Evolutionary conservation across 2,113 vertebrate species (phyloP), one percentile per base, ranked within the genome.

Genomic region (Gopherus flavomarginatus): DNA sequence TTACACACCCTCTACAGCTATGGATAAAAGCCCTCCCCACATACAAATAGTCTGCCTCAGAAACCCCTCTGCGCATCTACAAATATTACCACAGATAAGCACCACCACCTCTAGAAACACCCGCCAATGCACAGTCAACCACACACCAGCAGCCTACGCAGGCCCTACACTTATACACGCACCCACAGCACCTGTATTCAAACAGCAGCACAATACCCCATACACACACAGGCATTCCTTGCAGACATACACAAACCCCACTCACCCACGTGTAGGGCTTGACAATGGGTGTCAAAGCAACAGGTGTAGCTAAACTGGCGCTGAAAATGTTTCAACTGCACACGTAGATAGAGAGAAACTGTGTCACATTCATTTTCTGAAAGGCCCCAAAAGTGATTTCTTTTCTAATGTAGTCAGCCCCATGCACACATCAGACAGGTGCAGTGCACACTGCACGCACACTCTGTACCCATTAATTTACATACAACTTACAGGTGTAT

Each of bases 341-440:
- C 62, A 35, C 8, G 14, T 65, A 35, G 31, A 17, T 19, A 72
- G n/a, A 72, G 65, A 38, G 16, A 38, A 22, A 72, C n/a, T 9
- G 62, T n/a, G 17, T 22, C 35, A 17, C 62, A 10, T 69, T n/a
- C 31, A 81, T 19, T 8, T 1, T 0, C 29, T 1, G 86, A 42
- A 3, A 77, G 2, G 77, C 86, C 69, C 92, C 0, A 0, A 2
- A 6, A 16, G 2, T 0, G 2, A 1, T 2, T 35, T n/a, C 80
- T n/a, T 69, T 6, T 0, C 79, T 1, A 11, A 31, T 1, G 3
- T 49, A 5, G 59, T 50, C 90, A 1, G 86, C 83, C 78, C 91
- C 47, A 0, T 2, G 89, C 57, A 2, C 1, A 17, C 50, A 1
- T 0, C 42, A 47, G 0, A 11, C 0, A 0, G 0, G 47, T 22